A percentile compares a stretch with the other conserved stretches of the same genome.
These are phyloP conservation scores for Saccostrea cuccullata DNA, from an alignment of 1,140 invertebrate genomes.

Conservation along the genomic window DNA sequence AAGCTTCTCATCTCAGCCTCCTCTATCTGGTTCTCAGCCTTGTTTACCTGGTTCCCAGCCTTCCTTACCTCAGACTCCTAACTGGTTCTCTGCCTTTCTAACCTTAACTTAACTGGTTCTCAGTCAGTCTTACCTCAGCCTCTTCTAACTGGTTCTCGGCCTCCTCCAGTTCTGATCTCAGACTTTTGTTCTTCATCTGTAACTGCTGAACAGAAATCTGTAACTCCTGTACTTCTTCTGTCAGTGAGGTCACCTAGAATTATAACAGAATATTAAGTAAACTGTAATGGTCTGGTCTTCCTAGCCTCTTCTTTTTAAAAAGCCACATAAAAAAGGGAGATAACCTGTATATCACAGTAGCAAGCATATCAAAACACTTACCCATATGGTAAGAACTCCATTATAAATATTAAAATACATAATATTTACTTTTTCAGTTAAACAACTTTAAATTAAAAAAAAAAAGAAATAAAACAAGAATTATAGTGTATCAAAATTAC, in stretches of 20 bases:
- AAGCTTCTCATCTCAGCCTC: slow-evolving; percentile 62
- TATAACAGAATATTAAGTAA: neutral
- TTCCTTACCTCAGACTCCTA: slow-evolving; percentile 34
- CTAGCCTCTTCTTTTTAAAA: no score
- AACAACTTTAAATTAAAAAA: neutral
- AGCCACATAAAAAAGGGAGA: no score
- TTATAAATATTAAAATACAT: neutral
- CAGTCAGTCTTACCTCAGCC: slow-evolving; percentile 59
- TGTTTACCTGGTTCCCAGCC: slow-evolving; percentile 66
- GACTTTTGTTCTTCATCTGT: slow-evolving; percentile 72
- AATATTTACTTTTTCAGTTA: neutral
- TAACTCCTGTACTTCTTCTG: slow-evolving; percentile 62
- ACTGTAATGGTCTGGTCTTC: no score
- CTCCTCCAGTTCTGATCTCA: slow-evolving; percentile 68
- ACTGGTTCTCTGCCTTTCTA: neutral
- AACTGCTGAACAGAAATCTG: slow-evolving; percentile 67
- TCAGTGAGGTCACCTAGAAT: slow-evolving; percentile 43
- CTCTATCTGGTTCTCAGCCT: slow-evolving; percentile 69
- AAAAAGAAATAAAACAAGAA: neutral
- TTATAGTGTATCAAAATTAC: neutral
- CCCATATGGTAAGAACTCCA: neutral
- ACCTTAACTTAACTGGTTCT: neutral
- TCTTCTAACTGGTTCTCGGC: slow-evolving; percentile 70
- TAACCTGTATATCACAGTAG: no score
- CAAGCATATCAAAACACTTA: no score